Conservation (phyloP, 1,140 invertebrate genomes). For the Eupristina koningsbergeri region DNA sequence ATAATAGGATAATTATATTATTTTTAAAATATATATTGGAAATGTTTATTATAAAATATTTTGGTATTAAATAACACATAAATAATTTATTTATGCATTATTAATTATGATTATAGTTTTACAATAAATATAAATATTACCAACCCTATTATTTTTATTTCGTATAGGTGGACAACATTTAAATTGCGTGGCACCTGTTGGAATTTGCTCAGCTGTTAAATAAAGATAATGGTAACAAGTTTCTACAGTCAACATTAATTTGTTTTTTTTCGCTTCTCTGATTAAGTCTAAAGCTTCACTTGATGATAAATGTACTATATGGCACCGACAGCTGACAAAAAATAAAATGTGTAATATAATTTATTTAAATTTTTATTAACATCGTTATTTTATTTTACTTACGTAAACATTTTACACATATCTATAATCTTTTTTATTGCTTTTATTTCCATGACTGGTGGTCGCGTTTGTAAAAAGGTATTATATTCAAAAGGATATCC, state of each 20-base stretch:
- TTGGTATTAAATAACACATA: too few relatives aligned
- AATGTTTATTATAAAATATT: too few relatives aligned
- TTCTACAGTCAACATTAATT: conserved; percentile 77
- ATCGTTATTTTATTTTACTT: conserved; percentile 52
- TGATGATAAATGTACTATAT: conserved; percentile 83
- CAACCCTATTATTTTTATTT: conserved; percentile 75
- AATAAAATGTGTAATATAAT: background rate
- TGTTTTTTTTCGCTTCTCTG: conserved; percentile 66
- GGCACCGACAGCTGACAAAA: conserved; percentile 77
- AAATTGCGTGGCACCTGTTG: conserved; percentile 77
- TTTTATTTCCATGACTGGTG: conserved; percentile 78
- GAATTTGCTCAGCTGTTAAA: conserved; percentile 77
- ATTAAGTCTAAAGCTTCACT: conserved; percentile 74
- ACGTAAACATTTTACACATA: conserved; percentile 76
- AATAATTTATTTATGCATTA: too few relatives aligned
- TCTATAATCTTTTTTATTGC: conserved; percentile 77
- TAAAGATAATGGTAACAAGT: conserved; percentile 84
- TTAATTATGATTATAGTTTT: background rate
- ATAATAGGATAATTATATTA: too few relatives aligned
- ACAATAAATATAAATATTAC: background rate
- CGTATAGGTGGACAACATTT: conserved; percentile 84
- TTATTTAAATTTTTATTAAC: background rate
- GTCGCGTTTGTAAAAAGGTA: conserved; percentile 78
- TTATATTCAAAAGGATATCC: conserved; percentile 75
- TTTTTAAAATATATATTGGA: too few relatives aligned